Conservation (phyloP, 1,140 invertebrate genomes). For the Prorops nasuta region DNA sequence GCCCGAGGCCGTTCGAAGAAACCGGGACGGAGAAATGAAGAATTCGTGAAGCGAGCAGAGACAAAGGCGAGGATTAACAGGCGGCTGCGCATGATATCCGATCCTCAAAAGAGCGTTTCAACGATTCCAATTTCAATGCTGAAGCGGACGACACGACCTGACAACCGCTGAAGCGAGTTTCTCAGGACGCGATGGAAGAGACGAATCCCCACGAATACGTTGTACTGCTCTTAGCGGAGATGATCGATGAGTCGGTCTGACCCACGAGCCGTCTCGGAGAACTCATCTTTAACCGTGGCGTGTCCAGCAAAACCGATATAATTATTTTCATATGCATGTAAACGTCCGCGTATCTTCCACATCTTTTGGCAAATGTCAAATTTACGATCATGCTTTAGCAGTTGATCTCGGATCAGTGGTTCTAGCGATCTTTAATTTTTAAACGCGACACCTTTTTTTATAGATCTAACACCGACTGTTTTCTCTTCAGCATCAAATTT, state of each 20-base stretch:
- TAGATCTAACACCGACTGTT: too few species aligned
- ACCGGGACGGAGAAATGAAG: too few species aligned
- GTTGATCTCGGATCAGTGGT: too few species aligned
- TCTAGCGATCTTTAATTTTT: too few species aligned
- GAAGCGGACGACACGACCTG: conserved; percentile 17
- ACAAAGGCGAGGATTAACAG: not conserved
- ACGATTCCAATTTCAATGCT: too few species aligned
- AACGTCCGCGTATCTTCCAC: too few species aligned
- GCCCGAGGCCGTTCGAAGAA: too few species aligned
- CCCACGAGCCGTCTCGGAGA: conserved; percentile 38
- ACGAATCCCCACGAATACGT: conserved; percentile 41
- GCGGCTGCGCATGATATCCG: not conserved
- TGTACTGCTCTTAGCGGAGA: conserved; percentile 39
- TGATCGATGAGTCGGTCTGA: conserved; percentile 54
- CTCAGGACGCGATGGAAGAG: conserved; percentile 29
- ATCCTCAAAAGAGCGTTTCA: too few species aligned
- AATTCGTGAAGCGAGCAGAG: not conserved
- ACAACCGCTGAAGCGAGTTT: conserved; percentile 32
- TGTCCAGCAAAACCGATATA: conserved; percentile 50
- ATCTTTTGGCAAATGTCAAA: conserved; percentile 27
- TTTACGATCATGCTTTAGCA: conserved; percentile 14
- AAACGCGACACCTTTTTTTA: too few species aligned
- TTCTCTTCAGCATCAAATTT: too few species aligned
- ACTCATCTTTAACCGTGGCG: conserved; percentile 46
- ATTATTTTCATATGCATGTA: conserved; percentile 50